Evolutionary conservation across 1,140 invertebrate genomes (phyloP).

Genomic region (Drosophila sturtevanti): DNA sequence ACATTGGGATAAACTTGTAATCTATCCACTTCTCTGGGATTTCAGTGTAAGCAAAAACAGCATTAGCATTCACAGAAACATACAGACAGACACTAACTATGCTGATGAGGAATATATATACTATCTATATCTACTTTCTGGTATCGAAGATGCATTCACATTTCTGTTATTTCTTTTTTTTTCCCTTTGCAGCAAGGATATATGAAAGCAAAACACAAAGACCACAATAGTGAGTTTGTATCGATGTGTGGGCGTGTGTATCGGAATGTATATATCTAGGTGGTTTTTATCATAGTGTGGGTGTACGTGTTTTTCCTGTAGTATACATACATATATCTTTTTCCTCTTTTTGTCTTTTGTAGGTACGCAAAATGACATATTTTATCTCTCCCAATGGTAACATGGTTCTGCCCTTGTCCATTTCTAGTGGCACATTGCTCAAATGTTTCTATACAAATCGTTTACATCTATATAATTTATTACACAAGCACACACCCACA

Average conservation of each 20-base stretch:
- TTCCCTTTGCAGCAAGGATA: not conserved
- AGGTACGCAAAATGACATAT: not conserved
- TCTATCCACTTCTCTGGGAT: not conserved
- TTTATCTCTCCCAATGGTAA: not conserved
- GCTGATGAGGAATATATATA: not conserved
- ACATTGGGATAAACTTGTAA: not conserved
- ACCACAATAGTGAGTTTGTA: not conserved
- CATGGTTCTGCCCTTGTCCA: not conserved
- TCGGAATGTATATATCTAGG: not conserved
- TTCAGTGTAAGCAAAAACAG: not conserved
- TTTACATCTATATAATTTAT: conserved; percentile 9
- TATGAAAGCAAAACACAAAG: conserved; percentile 9
- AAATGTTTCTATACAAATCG: conserved; percentile 9
- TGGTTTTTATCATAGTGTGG: no score
- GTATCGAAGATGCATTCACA: not conserved
- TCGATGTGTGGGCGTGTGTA: not conserved
- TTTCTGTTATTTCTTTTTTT: conserved; percentile 13
- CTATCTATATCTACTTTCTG: not conserved
- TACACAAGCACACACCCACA: not conserved
- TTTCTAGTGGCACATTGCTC: conserved; percentile 4
- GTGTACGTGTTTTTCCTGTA: not conserved
- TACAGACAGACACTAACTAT: not conserved
- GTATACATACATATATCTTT: not conserved
- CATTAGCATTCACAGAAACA: not conserved
- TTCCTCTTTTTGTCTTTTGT: not conserved